Evolutionary conservation across 2,888 invertebrate genomes (phyloP).

Genomic region (Harpagoxenus sublaevis): DNA sequence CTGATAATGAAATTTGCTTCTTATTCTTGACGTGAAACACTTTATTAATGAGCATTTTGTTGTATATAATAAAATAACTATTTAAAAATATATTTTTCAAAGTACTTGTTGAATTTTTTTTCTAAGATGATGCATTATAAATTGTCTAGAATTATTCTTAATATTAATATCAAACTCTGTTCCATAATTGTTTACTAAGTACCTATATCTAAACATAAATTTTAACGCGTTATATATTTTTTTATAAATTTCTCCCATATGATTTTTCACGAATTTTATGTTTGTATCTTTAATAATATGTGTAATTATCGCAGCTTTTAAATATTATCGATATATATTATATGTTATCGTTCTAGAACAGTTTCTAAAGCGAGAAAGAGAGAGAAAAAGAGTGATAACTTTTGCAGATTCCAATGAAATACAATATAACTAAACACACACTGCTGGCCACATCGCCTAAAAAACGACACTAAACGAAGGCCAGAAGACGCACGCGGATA

Average conservation of each 20-base stretch:
- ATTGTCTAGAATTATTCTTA: neutral
- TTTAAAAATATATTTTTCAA: neutral
- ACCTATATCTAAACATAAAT: neutral
- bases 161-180: neutral
- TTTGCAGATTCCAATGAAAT: neutral
- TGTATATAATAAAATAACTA: neutral
- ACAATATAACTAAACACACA: neutral
- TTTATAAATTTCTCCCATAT: neutral
- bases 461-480: constrained; percentile 21
- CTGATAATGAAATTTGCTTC: neutral
- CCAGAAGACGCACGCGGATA: constrained; percentile 46
- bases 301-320: neutral
- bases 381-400: neutral
- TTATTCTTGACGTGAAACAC: neutral
- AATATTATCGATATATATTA: neutral
- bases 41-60: neutral
- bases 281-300: neutral
- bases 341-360: neutral
- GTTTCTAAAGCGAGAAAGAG: neutral
- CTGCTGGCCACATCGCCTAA: neutral
- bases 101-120: neutral
- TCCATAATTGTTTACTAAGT: neutral
- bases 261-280: neutral
- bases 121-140: neutral
- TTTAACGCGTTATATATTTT: neutral